A percentile compares a stretch with the other conserved stretches of the same genome.
Conservation (phyloP, 2,113 vertebrate genomes). For the Salvelinus fontinalis region DNA sequence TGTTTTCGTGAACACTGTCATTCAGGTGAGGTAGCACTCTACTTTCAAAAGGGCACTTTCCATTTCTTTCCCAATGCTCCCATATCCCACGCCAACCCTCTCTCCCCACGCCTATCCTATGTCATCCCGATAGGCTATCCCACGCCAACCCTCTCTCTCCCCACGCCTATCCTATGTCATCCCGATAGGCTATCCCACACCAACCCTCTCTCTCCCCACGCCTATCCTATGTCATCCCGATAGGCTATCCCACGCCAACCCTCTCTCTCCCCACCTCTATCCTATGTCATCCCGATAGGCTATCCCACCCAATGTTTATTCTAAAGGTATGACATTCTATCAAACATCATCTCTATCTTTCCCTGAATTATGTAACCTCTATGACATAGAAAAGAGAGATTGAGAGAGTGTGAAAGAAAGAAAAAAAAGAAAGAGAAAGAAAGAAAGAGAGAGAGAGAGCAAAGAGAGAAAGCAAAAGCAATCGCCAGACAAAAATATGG, state of each 20-base stretch:
- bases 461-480: slow-evolving; percentile 21
- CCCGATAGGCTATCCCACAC: too few relatives aligned
- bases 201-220: too few relatives aligned
- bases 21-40: slow-evolving; percentile 14
- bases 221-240: too few relatives aligned
- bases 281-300: not conserved
- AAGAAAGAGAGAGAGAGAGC: not conserved
- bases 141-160: not conserved
- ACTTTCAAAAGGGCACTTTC: slow-evolving; percentile 30
- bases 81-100: not conserved
- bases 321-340: slow-evolving; percentile 7
- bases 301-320: slow-evolving; percentile 20
- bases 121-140: not conserved
- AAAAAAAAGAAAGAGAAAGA: slow-evolving; percentile 13
- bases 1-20: not conserved
- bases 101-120: not conserved
- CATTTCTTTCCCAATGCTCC: not conserved
- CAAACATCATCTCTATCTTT: slow-evolving; percentile 32
- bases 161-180: too few relatives aligned
- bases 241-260: too few relatives aligned
- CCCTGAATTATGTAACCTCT: slow-evolving; percentile 34
- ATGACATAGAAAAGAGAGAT: slow-evolving; percentile 2
- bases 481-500: slow-evolving; percentile 43
- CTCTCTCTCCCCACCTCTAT: too few relatives aligned
- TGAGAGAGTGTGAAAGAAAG: too few relatives aligned